Evolutionary conservation across 2,888 invertebrate species (phyloP), one percentile per base, ranked within the genome.

Genomic region (Drosophila mayaguana): DNA sequence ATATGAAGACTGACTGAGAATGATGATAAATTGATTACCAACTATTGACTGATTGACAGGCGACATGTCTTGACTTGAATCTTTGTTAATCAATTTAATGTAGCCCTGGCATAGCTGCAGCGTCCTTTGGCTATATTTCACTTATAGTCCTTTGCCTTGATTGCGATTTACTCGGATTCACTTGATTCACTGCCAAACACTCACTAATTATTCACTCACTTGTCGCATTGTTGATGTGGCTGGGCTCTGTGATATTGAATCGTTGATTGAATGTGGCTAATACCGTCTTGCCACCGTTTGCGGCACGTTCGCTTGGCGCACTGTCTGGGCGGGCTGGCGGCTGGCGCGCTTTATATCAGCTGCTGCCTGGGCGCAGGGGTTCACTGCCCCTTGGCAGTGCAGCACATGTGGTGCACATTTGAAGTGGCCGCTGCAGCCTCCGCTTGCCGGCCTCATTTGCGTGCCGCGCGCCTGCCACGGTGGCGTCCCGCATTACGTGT

Each of bases 371-470:
- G 22, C 73, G 32, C 28, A 28, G 25, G 25, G 72, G 84, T 84
- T 89, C 84, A 84, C 85, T 89, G 84, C 84, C 84, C 84, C 76
- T 65, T 43, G 69, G 28, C 22, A 67, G 63, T 46, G 62, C 56
- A 42, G 53, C 61, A 72, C 61, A 83, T 80, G 84, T 69, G 83
- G 81, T 40, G 65, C 51, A 54, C 45, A 67, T 64, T 73, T 78
- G 67, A 65, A 59, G 75, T 69, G 69, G 63, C 74, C 62, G 64
- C 68, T 38, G 65, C 81, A 81, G 81, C 88, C 57, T 83, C 81
- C 53, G 6, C 36, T 53, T 38, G 77, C 74, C 22, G 60, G 63
- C 70, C 75, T 57, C 71, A 87, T 87, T 84, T 81, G 82, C 89
- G 85, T 85, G 77, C 64, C 53, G 48, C 65, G 53, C 34, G 12